Conservation (phyloP, 2,113 vertebrate genomes). For the Ctenodactylus gundi region DNA sequence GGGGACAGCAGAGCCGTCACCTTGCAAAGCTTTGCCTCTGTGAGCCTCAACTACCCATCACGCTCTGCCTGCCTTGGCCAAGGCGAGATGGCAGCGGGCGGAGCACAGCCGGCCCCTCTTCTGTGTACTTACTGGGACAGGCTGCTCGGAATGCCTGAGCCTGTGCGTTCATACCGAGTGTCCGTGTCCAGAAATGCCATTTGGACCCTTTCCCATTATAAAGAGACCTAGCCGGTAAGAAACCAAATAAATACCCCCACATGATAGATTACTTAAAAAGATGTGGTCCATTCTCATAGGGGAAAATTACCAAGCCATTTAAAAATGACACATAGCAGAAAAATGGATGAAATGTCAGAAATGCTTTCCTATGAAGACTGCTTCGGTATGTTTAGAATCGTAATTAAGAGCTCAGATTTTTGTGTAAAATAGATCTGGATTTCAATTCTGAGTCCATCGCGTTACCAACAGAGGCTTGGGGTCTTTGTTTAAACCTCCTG, state of each 20-base stretch:
- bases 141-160: neutral
- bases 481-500: neutral
- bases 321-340: neutral
- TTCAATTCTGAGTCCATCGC: neutral
- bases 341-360: neutral
- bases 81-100: neutral
- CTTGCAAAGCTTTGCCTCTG: neutral
- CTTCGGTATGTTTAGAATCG: neutral
- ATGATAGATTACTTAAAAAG: neutral
- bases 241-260: neutral
- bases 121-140: neutral
- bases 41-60: neutral
- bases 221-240: neutral
- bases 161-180: neutral
- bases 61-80: neutral
- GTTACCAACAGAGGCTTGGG: neutral
- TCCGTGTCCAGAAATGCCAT: neutral
- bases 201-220: neutral
- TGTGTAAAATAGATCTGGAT: neutral
- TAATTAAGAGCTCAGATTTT: neutral
- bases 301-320: neutral
- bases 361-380: neutral
- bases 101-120: neutral
- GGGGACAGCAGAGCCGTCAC: neutral
- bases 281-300: neutral